Evolutionary conservation across 2,113 vertebrate species (phyloP), one percentile per base, ranked within the genome.

Genomic region (Platanista minor): DNA sequence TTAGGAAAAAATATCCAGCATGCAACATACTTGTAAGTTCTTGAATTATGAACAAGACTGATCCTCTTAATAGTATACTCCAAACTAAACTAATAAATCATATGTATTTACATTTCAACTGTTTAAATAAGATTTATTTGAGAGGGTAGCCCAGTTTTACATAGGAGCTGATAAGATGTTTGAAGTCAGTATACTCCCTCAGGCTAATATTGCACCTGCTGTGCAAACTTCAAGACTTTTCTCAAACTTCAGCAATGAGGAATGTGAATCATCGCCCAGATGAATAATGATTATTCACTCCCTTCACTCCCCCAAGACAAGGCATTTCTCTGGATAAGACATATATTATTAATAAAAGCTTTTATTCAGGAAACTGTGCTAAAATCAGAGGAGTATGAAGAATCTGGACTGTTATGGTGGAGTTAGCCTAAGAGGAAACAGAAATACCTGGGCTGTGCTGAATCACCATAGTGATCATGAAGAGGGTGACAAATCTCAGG

Each of bases 341-440:
- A 98, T 98, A 98, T 57, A 98, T 98, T 98, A 98, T 98, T 98
- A 98, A 98, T 97, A 95, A 96, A 98, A 97, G 36, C 6, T 96
- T 94, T 97, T 90, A 2, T 93, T 98, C 71, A 97, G 90, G 84
- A 97, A 96, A 96, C 90, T 95, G 82, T 96, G 74, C 54, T 36
- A 96, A 98, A 95, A 98, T 97, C 94, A 98, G 97, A 98, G 52
- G 88, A 98, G 27, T 87, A 66, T 92, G 91, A 97, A 97, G 86
- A 92, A 93, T 91, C 69, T 74, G 91, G 83, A 95, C 67, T 77
- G 97, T 64, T 97, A 69, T 54, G 96, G 92, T 5, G 59, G 36
- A 97, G 69, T 36, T 97, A 97, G 95, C 97, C 97, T 97, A 92
- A 96, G 59, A 97, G 97, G 52, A 97, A 98, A 86, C 21, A 5